phyloP scores from a whole-genome alignment of 2,797 vertebrate genomes.

The Sebastiscus tertius region DNA sequence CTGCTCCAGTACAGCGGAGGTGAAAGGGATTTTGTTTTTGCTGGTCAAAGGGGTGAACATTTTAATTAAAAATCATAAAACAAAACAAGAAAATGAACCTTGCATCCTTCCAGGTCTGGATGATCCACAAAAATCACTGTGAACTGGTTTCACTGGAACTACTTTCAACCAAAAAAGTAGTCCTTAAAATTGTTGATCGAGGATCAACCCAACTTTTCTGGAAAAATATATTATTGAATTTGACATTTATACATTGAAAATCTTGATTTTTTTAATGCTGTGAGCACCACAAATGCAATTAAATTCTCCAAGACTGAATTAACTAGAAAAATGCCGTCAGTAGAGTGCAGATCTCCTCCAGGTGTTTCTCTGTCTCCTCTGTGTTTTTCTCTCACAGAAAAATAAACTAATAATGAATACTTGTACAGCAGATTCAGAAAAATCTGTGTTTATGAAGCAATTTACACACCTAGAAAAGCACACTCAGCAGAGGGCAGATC shows the following conservation, averaged over 20 bases:
- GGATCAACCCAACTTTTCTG: background rate
- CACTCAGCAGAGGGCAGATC: too few species aligned
- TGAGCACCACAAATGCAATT: background rate
- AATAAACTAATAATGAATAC: too few species aligned
- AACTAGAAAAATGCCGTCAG: background rate
- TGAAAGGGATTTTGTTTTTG: background rate
- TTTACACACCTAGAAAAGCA: too few species aligned
- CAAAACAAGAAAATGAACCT: background rate
- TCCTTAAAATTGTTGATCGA: background rate
- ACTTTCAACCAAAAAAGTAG: background rate
- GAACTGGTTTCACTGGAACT: background rate
- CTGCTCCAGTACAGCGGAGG: fast-evolving
- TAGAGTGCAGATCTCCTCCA: background rate
- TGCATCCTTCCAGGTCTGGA: background rate
- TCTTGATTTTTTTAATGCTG: background rate
- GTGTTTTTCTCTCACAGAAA: too few species aligned
- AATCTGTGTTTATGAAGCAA: too few species aligned
- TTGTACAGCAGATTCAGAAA: too few species aligned
- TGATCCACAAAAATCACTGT: background rate
- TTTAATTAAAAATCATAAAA: background rate
- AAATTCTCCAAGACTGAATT: background rate
- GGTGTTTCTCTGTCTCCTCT: background rate
- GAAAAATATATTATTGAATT: background rate
- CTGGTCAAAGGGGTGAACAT: background rate
- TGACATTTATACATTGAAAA: background rate